These are phyloP conservation scores for Zeugodacus cucurbitae DNA, from an alignment of 1,140 invertebrate genomes.

Conservation along the genomic window DNA sequence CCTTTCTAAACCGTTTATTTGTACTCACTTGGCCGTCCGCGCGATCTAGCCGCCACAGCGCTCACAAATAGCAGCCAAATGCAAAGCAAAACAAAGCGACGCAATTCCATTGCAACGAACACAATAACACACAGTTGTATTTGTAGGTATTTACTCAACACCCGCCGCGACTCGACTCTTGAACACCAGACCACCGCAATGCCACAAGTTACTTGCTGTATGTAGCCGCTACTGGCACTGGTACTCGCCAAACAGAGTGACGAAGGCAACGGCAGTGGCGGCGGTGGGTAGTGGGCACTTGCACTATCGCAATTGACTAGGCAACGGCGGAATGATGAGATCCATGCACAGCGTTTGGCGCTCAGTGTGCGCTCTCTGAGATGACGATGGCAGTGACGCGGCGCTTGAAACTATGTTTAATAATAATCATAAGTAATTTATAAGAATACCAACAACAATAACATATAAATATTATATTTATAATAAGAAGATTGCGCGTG, in stretches of 20 bases:
- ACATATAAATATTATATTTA: neutral
- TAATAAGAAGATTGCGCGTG: neutral
- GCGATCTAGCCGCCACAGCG: conserved; percentile 4
- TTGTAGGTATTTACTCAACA: neutral
- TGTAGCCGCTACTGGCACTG: neutral
- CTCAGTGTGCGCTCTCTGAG: neutral
- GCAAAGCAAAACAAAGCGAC: neutral
- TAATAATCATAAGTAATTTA: neutral
- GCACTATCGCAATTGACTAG: neutral
- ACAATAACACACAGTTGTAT: neutral
- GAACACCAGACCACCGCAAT: neutral
- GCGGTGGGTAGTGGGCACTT: neutral
- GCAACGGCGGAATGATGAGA: neutral
- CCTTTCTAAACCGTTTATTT: neutral
- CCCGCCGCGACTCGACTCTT: neutral
- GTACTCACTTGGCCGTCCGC: conserved; percentile 38
- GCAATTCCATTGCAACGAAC: conserved; percentile 28
- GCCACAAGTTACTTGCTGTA: neutral
- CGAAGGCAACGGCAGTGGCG: neutral
- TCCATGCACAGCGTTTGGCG: neutral
- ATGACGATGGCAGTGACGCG: neutral
- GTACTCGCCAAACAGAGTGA: too few relatives aligned
- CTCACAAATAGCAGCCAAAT: neutral
- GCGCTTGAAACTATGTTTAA: neutral
- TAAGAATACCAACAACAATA: neutral